Percentiles rank a stretch among this genome's conserved stretches.
Conservation (phyloP, 1,140 invertebrate genomes). For the Zaprionus davidi region DNA sequence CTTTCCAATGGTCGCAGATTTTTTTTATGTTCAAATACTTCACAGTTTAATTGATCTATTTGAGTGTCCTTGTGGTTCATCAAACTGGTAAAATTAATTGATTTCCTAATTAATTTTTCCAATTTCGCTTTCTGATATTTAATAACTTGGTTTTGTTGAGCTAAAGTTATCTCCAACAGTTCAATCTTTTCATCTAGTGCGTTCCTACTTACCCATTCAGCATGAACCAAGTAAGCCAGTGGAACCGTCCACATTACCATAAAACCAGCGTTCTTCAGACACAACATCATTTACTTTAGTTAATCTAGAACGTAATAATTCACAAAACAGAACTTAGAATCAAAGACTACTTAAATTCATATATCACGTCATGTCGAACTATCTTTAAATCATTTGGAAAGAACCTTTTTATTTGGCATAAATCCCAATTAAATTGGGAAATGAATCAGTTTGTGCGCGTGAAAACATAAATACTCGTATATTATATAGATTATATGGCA, state of each 20-base stretch:
- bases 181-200: neutral
- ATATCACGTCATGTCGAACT: too few relatives aligned
- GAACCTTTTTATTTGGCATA: too few relatives aligned
- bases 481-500: too few relatives aligned
- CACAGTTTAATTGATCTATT: neutral
- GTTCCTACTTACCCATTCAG: neutral
- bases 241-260: neutral
- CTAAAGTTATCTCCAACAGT: neutral
- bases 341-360: neutral
- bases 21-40: neutral
- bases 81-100: neutral
- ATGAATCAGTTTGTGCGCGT: too few relatives aligned
- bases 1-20: neutral
- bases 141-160: neutral
- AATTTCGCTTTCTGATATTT: neutral
- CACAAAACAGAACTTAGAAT: neutral
- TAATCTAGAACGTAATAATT: neutral
- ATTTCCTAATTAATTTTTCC: neutral
- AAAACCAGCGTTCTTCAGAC: neutral
- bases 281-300: neutral
- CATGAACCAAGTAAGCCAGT: conserved; percentile 3
- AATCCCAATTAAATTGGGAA: too few relatives aligned
- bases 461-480: too few relatives aligned
- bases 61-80: neutral
- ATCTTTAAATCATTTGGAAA: too few relatives aligned